These are phyloP conservation scores for Malurus alboscapulatus DNA, from an alignment of 2,113 vertebrate genomes.

Conservation along the genomic window DNA sequence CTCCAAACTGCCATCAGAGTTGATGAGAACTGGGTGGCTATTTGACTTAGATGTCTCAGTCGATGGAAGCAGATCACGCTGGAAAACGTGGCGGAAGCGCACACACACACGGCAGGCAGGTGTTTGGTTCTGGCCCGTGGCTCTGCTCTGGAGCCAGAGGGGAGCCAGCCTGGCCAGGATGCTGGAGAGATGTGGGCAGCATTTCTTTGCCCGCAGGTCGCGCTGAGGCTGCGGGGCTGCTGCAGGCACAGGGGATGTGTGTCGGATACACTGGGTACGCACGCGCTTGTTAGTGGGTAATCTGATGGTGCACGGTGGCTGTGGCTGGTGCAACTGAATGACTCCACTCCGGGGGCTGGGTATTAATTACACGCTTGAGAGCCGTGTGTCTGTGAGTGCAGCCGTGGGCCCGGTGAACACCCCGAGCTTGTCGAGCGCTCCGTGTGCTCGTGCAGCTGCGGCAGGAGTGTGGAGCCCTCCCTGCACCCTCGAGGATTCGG, in stretches of 20 bases:
- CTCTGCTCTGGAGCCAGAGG: not conserved
- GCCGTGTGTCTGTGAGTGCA: not conserved
- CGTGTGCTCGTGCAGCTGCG: not conserved
- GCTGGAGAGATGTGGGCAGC: not conserved
- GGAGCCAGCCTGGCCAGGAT: not conserved
- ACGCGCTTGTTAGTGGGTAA: not conserved
- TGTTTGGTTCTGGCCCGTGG: not conserved
- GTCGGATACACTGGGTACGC: not conserved
- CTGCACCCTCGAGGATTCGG: not conserved
- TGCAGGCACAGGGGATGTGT: not conserved
- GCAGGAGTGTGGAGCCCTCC: not conserved
- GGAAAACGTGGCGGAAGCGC: not conserved
- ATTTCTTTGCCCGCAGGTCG: rapidly evolving
- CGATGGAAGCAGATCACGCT: not conserved
- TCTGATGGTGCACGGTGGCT: not conserved
- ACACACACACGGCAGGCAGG: rapidly evolving
- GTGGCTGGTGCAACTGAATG: not conserved
- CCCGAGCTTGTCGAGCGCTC: not conserved
- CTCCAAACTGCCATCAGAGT: not conserved
- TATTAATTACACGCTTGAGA: slow-evolving; percentile 62
- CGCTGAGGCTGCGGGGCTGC: not conserved
- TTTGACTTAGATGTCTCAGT: not conserved
- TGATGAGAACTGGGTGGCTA: not conserved
- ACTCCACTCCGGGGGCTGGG: slow-evolving; percentile 10
- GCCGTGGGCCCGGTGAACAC: not conserved